phyloP scores from a whole-genome alignment of 2,888 invertebrate genomes.

The Thereva nobilitata region DNA sequence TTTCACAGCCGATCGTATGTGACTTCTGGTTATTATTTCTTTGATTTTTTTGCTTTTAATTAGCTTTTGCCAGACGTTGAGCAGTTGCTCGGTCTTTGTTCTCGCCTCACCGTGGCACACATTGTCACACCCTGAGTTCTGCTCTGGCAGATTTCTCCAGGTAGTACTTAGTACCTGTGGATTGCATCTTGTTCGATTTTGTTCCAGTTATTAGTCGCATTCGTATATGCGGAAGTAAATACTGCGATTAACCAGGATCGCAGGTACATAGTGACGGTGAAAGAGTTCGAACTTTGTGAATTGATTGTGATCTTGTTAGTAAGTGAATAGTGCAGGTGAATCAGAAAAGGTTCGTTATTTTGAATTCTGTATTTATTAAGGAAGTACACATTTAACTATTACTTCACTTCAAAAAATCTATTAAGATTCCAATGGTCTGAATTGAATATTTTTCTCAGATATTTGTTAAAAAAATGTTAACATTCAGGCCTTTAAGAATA shows the following conservation, averaged over 20 bases:
- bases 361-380: too few species aligned
- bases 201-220: slow-evolving; percentile 32
- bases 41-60: not conserved
- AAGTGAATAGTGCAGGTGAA: too few species aligned
- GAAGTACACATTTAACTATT: too few species aligned
- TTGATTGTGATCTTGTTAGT: too few species aligned
- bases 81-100: slow-evolving; percentile 24
- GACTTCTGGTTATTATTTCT: slow-evolving; percentile 27
- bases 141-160: slow-evolving; percentile 19
- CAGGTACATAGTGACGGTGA: too few species aligned
- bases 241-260: not conserved
- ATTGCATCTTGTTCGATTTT: slow-evolving; percentile 14
- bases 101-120: slow-evolving; percentile 7
- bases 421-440: too few species aligned
- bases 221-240: slow-evolving; percentile 35
- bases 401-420: too few species aligned
- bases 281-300: too few species aligned
- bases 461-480: too few species aligned
- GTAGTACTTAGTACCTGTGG: slow-evolving; percentile 7
- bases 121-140: slow-evolving; percentile 7
- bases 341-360: too few species aligned
- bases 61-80: slow-evolving; percentile 11
- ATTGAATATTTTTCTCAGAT: too few species aligned
- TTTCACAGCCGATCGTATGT: slow-evolving; percentile 17
- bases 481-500: too few species aligned